These are phyloP conservation scores for Agrochola litura DNA, from an alignment of 2,888 invertebrate species.

Conservation along the genomic window DNA sequence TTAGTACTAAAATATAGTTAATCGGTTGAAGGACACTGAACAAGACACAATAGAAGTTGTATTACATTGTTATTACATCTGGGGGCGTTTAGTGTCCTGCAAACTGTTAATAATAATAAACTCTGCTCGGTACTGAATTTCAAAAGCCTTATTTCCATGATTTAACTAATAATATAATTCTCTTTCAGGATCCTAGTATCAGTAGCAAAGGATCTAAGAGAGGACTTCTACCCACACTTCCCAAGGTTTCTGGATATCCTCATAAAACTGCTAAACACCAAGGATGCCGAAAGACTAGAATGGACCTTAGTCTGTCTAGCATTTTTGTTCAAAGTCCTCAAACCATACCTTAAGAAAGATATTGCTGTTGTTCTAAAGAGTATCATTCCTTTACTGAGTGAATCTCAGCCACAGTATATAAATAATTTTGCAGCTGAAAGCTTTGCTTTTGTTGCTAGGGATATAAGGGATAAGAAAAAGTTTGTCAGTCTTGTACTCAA, in stretches of 20 bases:
- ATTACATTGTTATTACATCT: no score
- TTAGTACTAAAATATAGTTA: not conserved
- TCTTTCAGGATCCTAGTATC: constrained; percentile 94
- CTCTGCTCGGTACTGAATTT: not conserved
- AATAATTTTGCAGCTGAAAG: constrained; percentile 98
- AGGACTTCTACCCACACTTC: constrained; percentile 97
- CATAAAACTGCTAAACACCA: constrained; percentile 93
- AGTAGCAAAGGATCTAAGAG: constrained; percentile 95
- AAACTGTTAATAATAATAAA: not conserved
- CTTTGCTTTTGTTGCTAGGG: constrained; percentile 98
- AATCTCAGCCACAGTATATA: constrained; percentile 95
- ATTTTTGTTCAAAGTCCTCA: constrained; percentile 97
- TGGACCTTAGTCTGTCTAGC: constrained; percentile 96
- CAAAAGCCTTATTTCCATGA: not conserved
- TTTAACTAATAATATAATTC: constrained; percentile 15
- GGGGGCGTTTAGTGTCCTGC: no score
- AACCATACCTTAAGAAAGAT: constrained; percentile 95
- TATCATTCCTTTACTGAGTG: constrained; percentile 94
- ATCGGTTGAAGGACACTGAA: no score
- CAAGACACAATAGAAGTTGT: no score
- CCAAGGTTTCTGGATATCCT: constrained; percentile 93
- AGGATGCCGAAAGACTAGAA: constrained; percentile 96
- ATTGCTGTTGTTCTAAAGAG: constrained; percentile 93
- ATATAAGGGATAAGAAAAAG: constrained; percentile 94
- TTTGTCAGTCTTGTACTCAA: constrained; percentile 93